phyloP scores from a whole-genome alignment of 2,113 vertebrate species.

The Nymphicus hollandicus region DNA sequence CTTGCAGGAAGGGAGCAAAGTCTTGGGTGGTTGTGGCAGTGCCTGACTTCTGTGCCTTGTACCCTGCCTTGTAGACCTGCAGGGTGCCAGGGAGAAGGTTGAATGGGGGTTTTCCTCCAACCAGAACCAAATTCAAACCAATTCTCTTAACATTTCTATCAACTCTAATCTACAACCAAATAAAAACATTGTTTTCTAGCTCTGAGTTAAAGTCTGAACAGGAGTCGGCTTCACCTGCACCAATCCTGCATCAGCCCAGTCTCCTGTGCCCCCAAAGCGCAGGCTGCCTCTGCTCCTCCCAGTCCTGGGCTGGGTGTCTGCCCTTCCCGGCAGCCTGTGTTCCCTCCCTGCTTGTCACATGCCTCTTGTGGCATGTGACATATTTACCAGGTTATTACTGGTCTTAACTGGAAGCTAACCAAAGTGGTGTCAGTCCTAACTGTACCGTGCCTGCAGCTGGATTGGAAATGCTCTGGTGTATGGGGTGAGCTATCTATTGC shows the following conservation, averaged over 20 bases:
- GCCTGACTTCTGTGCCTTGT: rapidly evolving
- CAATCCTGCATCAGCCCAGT: background rate
- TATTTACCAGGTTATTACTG: background rate
- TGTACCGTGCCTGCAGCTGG: rapidly evolving
- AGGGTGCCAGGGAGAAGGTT: background rate
- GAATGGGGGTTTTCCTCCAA: background rate
- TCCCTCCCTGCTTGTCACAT: background rate
- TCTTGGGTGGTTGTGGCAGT: rapidly evolving
- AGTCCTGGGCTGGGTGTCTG: background rate
- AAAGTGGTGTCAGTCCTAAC: background rate
- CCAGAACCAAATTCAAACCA: background rate
- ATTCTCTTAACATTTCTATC: background rate
- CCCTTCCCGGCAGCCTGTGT: background rate
- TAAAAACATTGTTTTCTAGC: background rate
- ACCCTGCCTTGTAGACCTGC: rapidly evolving
- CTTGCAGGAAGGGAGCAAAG: background rate
- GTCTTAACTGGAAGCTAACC: background rate
- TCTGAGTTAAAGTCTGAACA: background rate
- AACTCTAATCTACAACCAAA: background rate
- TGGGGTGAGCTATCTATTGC: background rate
- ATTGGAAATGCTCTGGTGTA: background rate
- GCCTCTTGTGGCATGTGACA: background rate
- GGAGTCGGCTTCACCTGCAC: background rate
- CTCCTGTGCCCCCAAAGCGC: background rate
- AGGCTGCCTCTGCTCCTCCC: background rate